Evolutionary conservation across 1,140 invertebrate genomes (phyloP).

Genomic region (Planococcus citri): DNA sequence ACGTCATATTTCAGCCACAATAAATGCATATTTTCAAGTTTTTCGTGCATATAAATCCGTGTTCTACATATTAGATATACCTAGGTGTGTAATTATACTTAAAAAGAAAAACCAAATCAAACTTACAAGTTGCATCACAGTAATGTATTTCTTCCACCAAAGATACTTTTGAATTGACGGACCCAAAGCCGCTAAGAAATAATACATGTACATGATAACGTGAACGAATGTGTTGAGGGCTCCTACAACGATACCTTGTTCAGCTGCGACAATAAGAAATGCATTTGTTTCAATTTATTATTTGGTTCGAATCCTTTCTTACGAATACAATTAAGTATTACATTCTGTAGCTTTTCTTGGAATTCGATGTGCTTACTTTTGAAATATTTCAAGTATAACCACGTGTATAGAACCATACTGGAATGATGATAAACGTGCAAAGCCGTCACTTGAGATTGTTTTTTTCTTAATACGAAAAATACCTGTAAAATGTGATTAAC

Average conservation of each 20-base stretch:
- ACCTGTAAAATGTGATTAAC: slow-evolving; percentile 35
- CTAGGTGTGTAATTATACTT: no score
- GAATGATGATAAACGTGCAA: slow-evolving; percentile 50
- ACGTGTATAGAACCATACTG: slow-evolving; percentile 38
- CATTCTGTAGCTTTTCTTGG: no score
- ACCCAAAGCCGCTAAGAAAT: slow-evolving; percentile 54
- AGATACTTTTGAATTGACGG: slow-evolving; percentile 53
- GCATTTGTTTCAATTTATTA: no score
- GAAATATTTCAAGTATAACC: slow-evolving; percentile 39
- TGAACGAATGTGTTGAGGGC: slow-evolving; percentile 56
- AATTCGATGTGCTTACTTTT: no score
- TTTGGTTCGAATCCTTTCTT: no score
- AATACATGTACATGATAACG: slow-evolving; percentile 62
- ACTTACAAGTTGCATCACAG: slow-evolving; percentile 52
- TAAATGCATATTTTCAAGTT: no score
- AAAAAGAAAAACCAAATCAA: not conserved
- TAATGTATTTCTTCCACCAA: slow-evolving; percentile 75
- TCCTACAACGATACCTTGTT: slow-evolving; percentile 40
- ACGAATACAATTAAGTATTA: not conserved
- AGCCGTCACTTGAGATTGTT: slow-evolving; percentile 45
- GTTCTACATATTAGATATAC: no score
- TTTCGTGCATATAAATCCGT: no score
- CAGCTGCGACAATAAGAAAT: slow-evolving; percentile 29
- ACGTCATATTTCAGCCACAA: no score
- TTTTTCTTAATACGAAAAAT: slow-evolving; percentile 51